These are phyloP conservation scores for Eupithecia pulchellata DNA, from an alignment of 2,888 invertebrate species.

Conservation along the genomic window DNA sequence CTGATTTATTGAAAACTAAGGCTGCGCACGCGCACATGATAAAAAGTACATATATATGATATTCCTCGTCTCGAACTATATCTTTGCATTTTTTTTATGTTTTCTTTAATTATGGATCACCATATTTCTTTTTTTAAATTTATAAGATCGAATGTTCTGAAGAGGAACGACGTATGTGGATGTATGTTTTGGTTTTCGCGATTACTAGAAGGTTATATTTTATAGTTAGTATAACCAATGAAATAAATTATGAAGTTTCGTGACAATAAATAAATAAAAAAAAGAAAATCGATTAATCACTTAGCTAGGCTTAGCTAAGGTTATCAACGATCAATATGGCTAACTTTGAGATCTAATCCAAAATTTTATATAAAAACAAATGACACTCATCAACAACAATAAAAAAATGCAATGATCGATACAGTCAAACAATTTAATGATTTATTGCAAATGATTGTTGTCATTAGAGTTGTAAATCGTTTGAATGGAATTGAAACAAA, in stretches of 20 bases:
- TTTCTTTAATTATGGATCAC: too few relatives aligned
- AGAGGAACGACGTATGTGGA: too few relatives aligned
- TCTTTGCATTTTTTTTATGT: too few relatives aligned
- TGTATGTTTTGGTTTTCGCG: not conserved
- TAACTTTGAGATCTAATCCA: not conserved
- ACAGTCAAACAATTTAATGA: slow-evolving; percentile 20
- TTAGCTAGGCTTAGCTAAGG: too few relatives aligned
- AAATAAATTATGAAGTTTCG: not conserved
- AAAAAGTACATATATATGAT: not conserved
- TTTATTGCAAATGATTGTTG: slow-evolving; percentile 39
- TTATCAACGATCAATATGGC: not conserved
- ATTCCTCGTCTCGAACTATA: not conserved
- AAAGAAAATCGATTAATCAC: not conserved
- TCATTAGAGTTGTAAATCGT: slow-evolving; percentile 62
- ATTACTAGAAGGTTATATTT: not conserved
- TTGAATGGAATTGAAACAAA: slow-evolving; percentile 68
- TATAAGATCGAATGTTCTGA: not conserved
- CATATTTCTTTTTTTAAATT: too few relatives aligned
- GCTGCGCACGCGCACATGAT: not conserved
- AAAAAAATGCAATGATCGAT: slow-evolving; percentile 13
- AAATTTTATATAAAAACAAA: not conserved
- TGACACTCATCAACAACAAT: not conserved
- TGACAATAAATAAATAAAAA: not conserved
- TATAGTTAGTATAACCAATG: not conserved
- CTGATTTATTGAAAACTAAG: not conserved